These are phyloP conservation scores for Henricia sp. DNA, from an alignment of 53 echinoderm and acorn worm genomes.

Conservation along the genomic window DNA sequence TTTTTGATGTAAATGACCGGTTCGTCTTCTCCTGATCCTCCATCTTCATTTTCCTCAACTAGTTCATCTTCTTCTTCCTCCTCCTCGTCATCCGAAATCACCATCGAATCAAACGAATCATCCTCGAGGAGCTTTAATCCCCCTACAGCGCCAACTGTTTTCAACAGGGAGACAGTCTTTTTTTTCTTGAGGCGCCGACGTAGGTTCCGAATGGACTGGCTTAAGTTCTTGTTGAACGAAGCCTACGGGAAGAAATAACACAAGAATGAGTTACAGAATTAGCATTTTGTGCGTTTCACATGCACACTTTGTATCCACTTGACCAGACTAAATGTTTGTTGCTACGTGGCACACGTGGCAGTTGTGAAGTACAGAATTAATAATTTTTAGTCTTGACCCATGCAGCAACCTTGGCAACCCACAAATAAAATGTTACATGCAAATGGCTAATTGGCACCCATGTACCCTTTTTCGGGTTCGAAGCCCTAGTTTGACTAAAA, in stretches of 20 bases:
- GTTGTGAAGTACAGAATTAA: background rate
- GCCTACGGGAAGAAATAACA: background rate
- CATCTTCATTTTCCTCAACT: conserved; percentile 62
- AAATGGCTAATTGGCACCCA: too few relatives aligned
- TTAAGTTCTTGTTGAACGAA: conserved; percentile 74
- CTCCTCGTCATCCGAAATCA: conserved; percentile 19
- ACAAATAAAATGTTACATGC: background rate
- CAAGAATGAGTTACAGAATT: background rate
- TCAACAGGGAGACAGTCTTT: background rate
- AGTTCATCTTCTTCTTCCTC: conserved; percentile 13
- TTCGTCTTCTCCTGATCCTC: conserved; percentile 2
- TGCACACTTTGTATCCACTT: too few relatives aligned
- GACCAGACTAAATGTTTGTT: too few relatives aligned
- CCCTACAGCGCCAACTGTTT: background rate
- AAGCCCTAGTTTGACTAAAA: too few relatives aligned
- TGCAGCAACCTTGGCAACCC: background rate
- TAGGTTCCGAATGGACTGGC: conserved; percentile 82
- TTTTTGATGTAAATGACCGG: conserved; percentile 5
- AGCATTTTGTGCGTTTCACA: too few relatives aligned
- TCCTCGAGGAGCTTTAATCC: background rate
- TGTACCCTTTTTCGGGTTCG: too few relatives aligned
- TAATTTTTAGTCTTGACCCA: background rate
- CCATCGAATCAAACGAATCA: background rate
- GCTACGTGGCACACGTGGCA: too few relatives aligned
- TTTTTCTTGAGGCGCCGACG: conserved; percentile 63